Percentiles rank a stretch among this genome's conserved stretches.
Evolutionary conservation across 2,888 invertebrate genomes (phyloP).

Genomic region (Amblyteles armatorius): DNA sequence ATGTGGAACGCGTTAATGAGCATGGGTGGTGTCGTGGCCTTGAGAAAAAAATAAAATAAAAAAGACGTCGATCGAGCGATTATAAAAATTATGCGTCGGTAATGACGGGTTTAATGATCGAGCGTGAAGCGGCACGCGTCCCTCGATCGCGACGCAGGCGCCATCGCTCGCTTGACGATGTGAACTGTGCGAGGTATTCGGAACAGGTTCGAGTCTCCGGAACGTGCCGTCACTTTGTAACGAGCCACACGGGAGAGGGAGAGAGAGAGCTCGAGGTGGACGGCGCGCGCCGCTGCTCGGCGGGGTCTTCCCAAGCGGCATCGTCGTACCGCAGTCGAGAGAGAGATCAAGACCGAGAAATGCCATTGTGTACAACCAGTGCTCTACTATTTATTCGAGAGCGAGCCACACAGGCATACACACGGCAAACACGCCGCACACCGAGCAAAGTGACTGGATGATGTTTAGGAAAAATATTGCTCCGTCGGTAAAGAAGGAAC

Average conservation of each 20-base stretch:
- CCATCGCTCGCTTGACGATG: slow-evolving; percentile 67
- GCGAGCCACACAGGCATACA: not conserved
- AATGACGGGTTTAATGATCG: not conserved
- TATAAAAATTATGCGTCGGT: slow-evolving; percentile 3
- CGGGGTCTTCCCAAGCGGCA: slow-evolving; percentile 8
- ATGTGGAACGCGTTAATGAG: not conserved
- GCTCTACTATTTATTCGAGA: slow-evolving; percentile 30
- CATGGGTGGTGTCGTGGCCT: not conserved
- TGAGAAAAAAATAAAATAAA: not conserved
- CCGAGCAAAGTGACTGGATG: not conserved
- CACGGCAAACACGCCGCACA: not conserved
- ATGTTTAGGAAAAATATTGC: too few relatives aligned
- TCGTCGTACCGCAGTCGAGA: slow-evolving; percentile 2
- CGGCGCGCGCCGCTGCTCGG: not conserved
- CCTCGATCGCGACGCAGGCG: slow-evolving; percentile 52
- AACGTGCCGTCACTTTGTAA: slow-evolving; percentile 74
- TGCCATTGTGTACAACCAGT: slow-evolving; percentile 21
- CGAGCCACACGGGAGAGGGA: slow-evolving; percentile 60
- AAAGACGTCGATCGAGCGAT: not conserved
- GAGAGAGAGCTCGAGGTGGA: slow-evolving; percentile 35
- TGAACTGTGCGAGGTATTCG: slow-evolving; percentile 75
- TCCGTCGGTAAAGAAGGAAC: too few relatives aligned
- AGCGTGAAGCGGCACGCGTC: slow-evolving; percentile 23
- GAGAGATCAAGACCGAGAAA: slow-evolving; percentile 21
- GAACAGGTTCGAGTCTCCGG: slow-evolving; percentile 79